Evolutionary conservation across 1,140 invertebrate species (phyloP), one percentile per base, ranked within the genome.

Genomic region (Saccostrea cuccullata): DNA sequence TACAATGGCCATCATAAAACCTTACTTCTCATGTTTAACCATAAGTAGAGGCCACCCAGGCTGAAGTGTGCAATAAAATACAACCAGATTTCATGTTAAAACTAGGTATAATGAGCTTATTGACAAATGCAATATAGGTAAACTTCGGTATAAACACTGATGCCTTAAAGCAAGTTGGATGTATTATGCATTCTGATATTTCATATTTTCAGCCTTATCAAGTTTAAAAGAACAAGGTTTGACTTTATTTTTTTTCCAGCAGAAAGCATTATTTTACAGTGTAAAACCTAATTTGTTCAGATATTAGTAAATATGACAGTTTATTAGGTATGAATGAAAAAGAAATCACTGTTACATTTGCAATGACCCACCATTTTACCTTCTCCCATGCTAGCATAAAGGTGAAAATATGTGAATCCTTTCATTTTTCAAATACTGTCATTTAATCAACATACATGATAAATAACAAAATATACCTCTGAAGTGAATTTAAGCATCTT

Each of bases 1-100:
- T 77, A 77, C 70, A 77, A 30, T 77, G 70, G 26, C 8, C 70
- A 77, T 11, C 70, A 13, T 6, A 77, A 26, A 77, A 30, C 23
- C 70, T 77, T 77, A 77, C 70, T 77, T 77, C 70, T 77, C 23
- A 30, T 12, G 70, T 30, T 88, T 88, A 88, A 40, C 87, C 87
- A 82, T 88, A 88, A 40, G 82, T 88, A 55, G 87, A 88, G 23
- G 87, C 87, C 23, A 88, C 87, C 87, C 87, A 88, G 23, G 87
- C 87, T 88, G 83, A 36, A 64, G 73, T 36, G 13, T 58, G 82
- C 36, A 82, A 84, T 60, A 70, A 70, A 85, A 86, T 26, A 73
- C 11, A 77, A 77, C 26, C 15, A 30, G 0, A 77, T 30, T 36
- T 77, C 70, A 26, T 77, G 70, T 77, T 26, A 77, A 77, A 73